Conservation (phyloP, 2,888 invertebrate species). For the Drosophila neutralis region DNA sequence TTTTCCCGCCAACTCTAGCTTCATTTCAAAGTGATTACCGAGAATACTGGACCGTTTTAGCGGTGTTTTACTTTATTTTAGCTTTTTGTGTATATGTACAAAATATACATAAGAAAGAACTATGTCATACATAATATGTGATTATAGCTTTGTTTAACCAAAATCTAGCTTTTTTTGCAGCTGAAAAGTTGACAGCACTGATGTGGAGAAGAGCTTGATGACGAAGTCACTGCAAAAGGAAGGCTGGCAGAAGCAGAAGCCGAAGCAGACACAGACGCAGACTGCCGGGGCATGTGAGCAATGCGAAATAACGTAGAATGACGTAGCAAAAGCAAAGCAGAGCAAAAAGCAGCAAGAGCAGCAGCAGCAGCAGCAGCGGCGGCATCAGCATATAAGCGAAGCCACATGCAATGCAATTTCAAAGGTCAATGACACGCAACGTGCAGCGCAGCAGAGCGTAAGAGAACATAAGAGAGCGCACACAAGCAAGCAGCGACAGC, state of each 20-base stretch:
- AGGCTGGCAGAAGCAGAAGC: conserved; percentile 41
- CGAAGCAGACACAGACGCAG: conserved; percentile 44
- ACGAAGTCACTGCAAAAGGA: conserved; percentile 60
- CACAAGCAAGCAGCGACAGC: conserved; percentile 24
- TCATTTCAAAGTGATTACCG: neutral
- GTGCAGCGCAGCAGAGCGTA: conserved; percentile 50
- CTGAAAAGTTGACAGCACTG: conserved; percentile 5
- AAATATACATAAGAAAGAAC: neutral
- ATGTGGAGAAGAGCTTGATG: conserved; percentile 50
- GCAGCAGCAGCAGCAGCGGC: conserved; percentile 38
- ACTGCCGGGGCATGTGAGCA: conserved; percentile 59
- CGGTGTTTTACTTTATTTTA: neutral
- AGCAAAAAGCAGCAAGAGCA: conserved; percentile 42
- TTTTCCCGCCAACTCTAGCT: neutral
- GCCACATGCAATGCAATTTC: conserved; percentile 77
- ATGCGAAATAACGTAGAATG: conserved; percentile 78
- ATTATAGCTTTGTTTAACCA: neutral
- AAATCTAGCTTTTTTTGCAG: conserved; percentile 2
- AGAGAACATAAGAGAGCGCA: conserved; percentile 38
- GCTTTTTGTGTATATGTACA: neutral
- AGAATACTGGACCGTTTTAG: neutral
- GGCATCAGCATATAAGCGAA: conserved; percentile 61
- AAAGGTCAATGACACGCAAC: conserved; percentile 79
- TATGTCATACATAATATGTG: neutral
- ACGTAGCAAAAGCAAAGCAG: conserved; percentile 73